Percentiles rank a stretch among this genome's conserved stretches.
phyloP scores from a whole-genome alignment of 2,113 vertebrate genomes.

The Gallinago media region DNA sequence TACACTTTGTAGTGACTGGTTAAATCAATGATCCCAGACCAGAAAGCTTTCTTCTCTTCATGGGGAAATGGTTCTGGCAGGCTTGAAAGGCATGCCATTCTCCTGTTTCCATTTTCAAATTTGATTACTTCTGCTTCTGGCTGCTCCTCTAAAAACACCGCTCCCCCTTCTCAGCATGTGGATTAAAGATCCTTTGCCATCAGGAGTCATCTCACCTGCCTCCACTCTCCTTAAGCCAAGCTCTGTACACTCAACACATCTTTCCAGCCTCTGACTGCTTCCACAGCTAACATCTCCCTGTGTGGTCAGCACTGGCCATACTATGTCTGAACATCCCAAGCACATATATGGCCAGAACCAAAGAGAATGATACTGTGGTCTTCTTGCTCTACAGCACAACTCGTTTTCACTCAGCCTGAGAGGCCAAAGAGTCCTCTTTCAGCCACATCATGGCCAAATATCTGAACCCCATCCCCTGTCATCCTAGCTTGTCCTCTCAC shows the following conservation, averaged over 20 bases:
- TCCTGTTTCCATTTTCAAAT: background rate
- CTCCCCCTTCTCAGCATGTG: background rate
- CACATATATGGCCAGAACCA: rapidly evolving
- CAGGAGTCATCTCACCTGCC: background rate
- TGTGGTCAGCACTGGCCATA: background rate
- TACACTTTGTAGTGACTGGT: background rate
- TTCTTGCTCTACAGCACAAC: background rate
- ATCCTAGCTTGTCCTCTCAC: background rate
- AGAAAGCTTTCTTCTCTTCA: background rate
- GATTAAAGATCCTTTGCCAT: background rate
- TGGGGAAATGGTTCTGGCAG: background rate
- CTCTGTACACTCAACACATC: background rate
- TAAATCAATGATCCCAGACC: background rate
- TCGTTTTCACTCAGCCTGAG: background rate
- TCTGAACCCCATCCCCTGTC: background rate
- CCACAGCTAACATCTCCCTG: background rate
- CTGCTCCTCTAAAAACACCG: background rate
- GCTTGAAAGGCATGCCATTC: background rate
- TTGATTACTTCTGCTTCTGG: background rate
- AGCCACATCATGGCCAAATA: rapidly evolving
- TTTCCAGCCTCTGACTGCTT: background rate
- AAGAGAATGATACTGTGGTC: background rate
- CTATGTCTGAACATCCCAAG: background rate
- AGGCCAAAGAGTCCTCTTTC: background rate
- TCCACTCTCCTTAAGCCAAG: background rate